Conservation (phyloP, 2,888 invertebrate genomes). For the Volucella inanis region DNA sequence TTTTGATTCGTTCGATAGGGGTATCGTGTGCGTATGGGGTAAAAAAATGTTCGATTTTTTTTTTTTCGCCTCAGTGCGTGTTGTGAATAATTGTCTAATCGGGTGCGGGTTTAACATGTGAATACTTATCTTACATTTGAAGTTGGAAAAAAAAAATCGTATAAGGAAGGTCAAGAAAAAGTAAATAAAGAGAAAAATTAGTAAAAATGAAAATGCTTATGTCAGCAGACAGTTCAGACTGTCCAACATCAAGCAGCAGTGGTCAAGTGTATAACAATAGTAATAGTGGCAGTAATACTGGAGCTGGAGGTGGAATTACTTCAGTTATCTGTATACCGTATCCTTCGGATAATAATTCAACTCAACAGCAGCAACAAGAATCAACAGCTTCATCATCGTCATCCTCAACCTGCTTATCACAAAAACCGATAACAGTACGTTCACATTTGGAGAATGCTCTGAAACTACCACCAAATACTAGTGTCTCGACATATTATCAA, state of each 20-base stretch:
- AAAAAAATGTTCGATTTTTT: slow-evolving; percentile 41
- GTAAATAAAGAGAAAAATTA: slow-evolving; percentile 29
- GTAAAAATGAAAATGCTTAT: slow-evolving; percentile 81
- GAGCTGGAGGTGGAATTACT: slow-evolving; percentile 76
- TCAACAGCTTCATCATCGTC: slow-evolving; percentile 76
- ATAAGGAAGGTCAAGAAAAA: slow-evolving; percentile 31
- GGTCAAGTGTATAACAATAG: slow-evolving; percentile 67
- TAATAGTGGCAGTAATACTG: slow-evolving; percentile 64
- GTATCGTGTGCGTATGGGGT: slow-evolving; percentile 60
- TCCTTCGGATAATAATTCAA: slow-evolving; percentile 70
- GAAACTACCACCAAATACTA: slow-evolving; percentile 81
- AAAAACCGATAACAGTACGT: slow-evolving; percentile 77
- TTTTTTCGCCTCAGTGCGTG: slow-evolving; percentile 65
- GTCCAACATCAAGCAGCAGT: slow-evolving; percentile 80
- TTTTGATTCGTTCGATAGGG: slow-evolving; percentile 26
- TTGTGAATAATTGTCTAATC: slow-evolving; percentile 32
- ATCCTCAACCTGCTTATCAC: slow-evolving; percentile 72
- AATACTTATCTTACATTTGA: slow-evolving; percentile 2
- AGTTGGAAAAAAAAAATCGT: slow-evolving; percentile 29
- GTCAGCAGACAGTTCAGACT: slow-evolving; percentile 83
- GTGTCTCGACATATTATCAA: slow-evolving; percentile 81
- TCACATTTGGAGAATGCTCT: slow-evolving; percentile 82
- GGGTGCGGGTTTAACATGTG: slow-evolving; percentile 47
- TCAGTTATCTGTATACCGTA: slow-evolving; percentile 80
- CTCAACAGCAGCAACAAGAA: slow-evolving; percentile 54